phyloP scores from a whole-genome alignment of 2,888 invertebrate species.

The Buathra laborator region DNA sequence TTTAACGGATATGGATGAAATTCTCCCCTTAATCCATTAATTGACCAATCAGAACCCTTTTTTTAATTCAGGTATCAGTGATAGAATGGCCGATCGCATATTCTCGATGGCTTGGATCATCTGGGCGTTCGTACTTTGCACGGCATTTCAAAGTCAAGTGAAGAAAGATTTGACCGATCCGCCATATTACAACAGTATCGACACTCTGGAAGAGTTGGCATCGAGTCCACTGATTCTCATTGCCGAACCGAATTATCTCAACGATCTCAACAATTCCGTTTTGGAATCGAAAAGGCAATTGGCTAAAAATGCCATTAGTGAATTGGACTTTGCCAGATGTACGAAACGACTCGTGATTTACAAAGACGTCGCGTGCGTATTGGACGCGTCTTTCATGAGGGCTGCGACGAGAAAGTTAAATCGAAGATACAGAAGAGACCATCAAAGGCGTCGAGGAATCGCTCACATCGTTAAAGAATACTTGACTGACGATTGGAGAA shows the following conservation, averaged over 20 bases:
- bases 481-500: slow-evolving; percentile 49
- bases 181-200: slow-evolving; percentile 47
- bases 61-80: slow-evolving; percentile 24
- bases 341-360: slow-evolving; percentile 24
- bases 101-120: slow-evolving; percentile 64
- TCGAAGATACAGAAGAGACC: background rate
- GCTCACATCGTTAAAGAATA: slow-evolving; percentile 40
- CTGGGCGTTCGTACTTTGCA: slow-evolving; percentile 58
- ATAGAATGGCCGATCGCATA: slow-evolving; percentile 54
- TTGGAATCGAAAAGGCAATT: slow-evolving; percentile 27
- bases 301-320: slow-evolving; percentile 21
- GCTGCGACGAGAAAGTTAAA: background rate
- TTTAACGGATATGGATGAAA: too few species aligned
- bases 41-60: background rate
- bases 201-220: slow-evolving; percentile 60
- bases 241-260: slow-evolving; percentile 54
- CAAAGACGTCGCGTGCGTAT: slow-evolving; percentile 60
- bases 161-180: slow-evolving; percentile 63
- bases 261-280: slow-evolving; percentile 54
- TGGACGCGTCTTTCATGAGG: background rate
- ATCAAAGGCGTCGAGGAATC: background rate
- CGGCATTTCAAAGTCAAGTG: slow-evolving; percentile 53
- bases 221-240: slow-evolving; percentile 63
- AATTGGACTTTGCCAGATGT: slow-evolving; percentile 58
- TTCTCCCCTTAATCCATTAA: background rate